Evolutionary conservation across 1,140 invertebrate genomes (phyloP).

Genomic region (Mylabris phalerata): DNA sequence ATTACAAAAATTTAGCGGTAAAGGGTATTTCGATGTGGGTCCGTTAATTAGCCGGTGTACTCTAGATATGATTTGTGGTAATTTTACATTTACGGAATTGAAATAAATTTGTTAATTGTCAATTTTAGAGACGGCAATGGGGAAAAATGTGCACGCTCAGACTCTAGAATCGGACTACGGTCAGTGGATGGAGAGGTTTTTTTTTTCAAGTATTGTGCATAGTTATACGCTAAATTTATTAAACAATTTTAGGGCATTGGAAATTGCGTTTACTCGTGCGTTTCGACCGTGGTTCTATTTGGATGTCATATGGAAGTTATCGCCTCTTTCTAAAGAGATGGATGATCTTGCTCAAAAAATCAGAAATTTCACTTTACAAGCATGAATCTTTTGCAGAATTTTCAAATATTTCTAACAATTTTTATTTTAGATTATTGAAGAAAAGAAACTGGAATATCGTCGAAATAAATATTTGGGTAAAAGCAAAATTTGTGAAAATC

Average conservation of each 20-base stretch:
- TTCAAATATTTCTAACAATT: not conserved
- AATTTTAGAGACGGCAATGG: constrained; percentile 20
- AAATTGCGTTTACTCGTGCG: no score
- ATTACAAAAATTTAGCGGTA: constrained; percentile 15
- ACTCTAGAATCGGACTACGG: not conserved
- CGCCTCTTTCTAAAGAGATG: not conserved
- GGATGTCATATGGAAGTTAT: not conserved
- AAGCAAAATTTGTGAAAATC: no score
- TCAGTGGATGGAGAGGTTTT: no score
- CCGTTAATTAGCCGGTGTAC: constrained; percentile 4
- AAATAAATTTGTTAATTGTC: not conserved
- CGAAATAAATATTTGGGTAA: no score
- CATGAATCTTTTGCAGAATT: no score
- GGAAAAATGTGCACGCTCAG: constrained; percentile 13
- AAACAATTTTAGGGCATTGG: no score
- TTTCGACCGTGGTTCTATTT: no score
- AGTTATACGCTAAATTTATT: no score
- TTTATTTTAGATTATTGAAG: not conserved
- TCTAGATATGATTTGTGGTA: constrained; percentile 22
- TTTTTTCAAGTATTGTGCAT: no score
- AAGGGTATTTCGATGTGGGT: constrained; percentile 15
- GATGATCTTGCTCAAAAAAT: not conserved
- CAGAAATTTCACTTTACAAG: not conserved
- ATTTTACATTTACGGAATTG: not conserved
- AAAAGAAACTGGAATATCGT: no score